Evolutionary conservation across 2,113 vertebrate species (phyloP), one percentile per base, ranked within the genome.

Genomic region (Pseudorasbora parva): DNA sequence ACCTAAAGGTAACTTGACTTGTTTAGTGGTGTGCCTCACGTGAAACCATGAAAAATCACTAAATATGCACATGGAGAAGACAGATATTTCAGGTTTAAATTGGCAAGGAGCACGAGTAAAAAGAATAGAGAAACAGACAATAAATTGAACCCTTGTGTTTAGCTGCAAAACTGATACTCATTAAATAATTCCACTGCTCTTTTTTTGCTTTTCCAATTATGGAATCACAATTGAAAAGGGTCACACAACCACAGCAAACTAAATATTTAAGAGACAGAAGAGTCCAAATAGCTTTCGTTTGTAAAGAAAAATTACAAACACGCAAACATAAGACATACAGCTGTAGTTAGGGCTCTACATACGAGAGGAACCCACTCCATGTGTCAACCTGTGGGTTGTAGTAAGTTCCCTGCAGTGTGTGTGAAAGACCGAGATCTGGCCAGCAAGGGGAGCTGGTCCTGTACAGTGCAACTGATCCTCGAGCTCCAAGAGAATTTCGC

Each of bases 361-460:
- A 98, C 96, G 90, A 95, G 85, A 97, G 92, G 86, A 94, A 93
- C 91, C 93, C 88, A 62, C 92, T 97, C 95, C 95, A 97, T 81
- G 94, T 82, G 0, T 93, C 84, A 88, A 93, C 88, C 71, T 88
- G 90, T 51, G 92, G 92, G 54, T 92, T 87, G 47, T 92, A 92
- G 84, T 90, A 89, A 8, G 84, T 79, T 51, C 76, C 83, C 74
- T 88, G 85, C 30, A 78, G 64, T 37, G 91, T 30, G 41, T 59
- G 72, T 59, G 68, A 82, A 78, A 3, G 75, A 84, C 80, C 1
- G 47, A 51, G 82, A 9, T 71, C 66, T 43, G 86, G 81, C 88
- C 92, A 90, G 86, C 90, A 91, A 15, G 85, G n/a, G 19, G 88
- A 66, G 82, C 72, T 75, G 49, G 54, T 86, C 62, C 80, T 86